A percentile compares a stretch with the other conserved stretches of the same genome.
phyloP scores from a whole-genome alignment of 2,797 vertebrate genomes.

The Coluber constrictor region DNA sequence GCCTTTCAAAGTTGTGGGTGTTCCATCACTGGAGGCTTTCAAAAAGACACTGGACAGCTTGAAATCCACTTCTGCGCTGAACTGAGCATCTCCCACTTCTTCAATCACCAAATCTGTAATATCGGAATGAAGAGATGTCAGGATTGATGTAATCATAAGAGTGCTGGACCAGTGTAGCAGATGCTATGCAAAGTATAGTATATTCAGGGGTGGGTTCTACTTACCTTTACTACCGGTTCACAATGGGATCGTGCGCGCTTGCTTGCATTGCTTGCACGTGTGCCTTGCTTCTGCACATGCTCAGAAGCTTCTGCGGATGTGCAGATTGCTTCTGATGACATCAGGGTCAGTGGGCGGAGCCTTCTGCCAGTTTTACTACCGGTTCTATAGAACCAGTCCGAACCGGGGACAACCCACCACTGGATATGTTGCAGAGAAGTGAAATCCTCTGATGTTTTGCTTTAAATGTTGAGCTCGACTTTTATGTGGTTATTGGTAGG shows the following conservation, averaged over 20 bases:
- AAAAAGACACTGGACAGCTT: neutral
- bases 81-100: neutral
- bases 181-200: neutral
- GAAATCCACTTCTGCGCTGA: neutral
- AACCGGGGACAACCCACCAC: no score
- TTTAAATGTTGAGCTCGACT: neutral
- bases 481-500: neutral
- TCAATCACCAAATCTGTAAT: neutral
- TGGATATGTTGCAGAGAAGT: neutral
- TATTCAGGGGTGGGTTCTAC: no score
- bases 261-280: no score
- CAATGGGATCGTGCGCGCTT: no score
- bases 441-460: neutral
- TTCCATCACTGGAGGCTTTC: neutral
- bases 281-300: no score
- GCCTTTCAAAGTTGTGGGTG: neutral
- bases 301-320: no score
- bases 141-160: neutral
- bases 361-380: no score
- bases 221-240: no score
- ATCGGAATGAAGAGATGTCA: neutral
- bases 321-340: no score
- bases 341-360: no score
- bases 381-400: no score
- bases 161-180: neutral